Base-by-base conservation (phyloP, 2,888 invertebrate genomes). In the Crepidodera aurea region DNA sequence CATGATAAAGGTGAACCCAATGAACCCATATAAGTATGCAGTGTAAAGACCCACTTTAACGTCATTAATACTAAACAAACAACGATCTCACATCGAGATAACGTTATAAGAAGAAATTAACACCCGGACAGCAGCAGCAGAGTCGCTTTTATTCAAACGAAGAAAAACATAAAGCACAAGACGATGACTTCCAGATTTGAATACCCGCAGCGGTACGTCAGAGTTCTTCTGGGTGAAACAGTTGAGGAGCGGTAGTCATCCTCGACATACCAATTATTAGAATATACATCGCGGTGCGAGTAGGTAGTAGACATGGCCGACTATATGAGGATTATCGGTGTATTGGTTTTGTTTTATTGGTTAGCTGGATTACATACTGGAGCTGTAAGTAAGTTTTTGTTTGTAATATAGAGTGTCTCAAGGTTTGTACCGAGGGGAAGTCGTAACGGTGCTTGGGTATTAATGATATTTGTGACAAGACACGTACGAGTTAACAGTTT, bases 381-480 rank as follows among this genome's bases (percentile, higher is more conserved):
- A 64, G 64, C 58, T 64, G 71, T 71, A 70, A 71, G 71, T 71
- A 55, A 48, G 51, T 51, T 22, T 25, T 37, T 62, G 51, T 51
- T 22, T 10, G 12, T 40, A 7, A 37, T 29, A 27, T 18, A 7
- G 48, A 40, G 22, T 46, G 29, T 7, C 34, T 32, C 2, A 22
- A 29, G 42, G 27, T 37, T 27, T 15, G 22, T 10, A 6, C 16
- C 7, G 37, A 25, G 37, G 46, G 34, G 27, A 6, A n/a, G 12
- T 15, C 7, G 10, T 19, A 25, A 40, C 7, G 40, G 18, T 37
- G n/a, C 13, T 1, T 15, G 2, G 1, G 5, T 34, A 32, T n/a
- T 22, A 3, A 51, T 50, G 10, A 50, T 32, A 5, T 50, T 18
- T 13, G 13, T 13, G 37, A 7, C 15, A 13, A 37, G 5, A 18